Conservation (phyloP, 2,888 invertebrate species). For the Hyalella azteca region DNA sequence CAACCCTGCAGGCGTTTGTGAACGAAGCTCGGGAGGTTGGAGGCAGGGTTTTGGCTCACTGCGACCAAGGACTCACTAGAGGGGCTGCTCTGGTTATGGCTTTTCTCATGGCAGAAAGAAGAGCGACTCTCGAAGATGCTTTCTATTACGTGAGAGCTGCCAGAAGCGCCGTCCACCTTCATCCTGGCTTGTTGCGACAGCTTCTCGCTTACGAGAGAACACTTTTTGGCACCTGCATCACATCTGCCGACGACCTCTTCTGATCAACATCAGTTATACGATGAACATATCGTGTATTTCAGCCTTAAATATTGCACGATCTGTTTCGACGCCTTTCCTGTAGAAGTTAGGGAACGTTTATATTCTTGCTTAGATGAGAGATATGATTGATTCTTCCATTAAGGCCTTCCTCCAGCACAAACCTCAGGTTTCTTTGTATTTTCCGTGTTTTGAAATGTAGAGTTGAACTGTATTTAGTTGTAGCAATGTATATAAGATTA, state of each 20-base stretch:
- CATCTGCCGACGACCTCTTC: conserved; percentile 55
- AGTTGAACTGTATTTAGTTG: too few species aligned
- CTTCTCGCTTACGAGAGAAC: conserved; percentile 50
- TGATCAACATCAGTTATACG: conserved; percentile 37
- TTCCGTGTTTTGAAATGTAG: too few species aligned
- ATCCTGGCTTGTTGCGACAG: conserved; percentile 48
- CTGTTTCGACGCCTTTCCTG: too few species aligned
- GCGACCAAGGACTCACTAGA: conserved; percentile 58
- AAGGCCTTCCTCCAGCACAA: too few species aligned
- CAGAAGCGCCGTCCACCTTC: conserved; percentile 55
- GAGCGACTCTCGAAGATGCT: conserved; percentile 57
- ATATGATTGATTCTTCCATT: too few species aligned
- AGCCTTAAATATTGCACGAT: conserved; percentile 10
- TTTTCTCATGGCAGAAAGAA: conserved; percentile 53
- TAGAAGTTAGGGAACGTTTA: too few species aligned
- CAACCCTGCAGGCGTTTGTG: conserved; percentile 59
- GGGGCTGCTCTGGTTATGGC: conserved; percentile 54
- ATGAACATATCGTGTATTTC: conserved; percentile 8
- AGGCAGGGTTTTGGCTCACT: conserved; percentile 61
- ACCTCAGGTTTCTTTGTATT: too few species aligned
- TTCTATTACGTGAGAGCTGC: conserved; percentile 56
- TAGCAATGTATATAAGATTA: too few species aligned
- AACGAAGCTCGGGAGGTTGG: conserved; percentile 59
- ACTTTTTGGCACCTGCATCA: conserved; percentile 53
- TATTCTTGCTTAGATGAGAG: too few species aligned